phyloP scores from a whole-genome alignment of 2,113 vertebrate species.

The Proteles cristata region DNA sequence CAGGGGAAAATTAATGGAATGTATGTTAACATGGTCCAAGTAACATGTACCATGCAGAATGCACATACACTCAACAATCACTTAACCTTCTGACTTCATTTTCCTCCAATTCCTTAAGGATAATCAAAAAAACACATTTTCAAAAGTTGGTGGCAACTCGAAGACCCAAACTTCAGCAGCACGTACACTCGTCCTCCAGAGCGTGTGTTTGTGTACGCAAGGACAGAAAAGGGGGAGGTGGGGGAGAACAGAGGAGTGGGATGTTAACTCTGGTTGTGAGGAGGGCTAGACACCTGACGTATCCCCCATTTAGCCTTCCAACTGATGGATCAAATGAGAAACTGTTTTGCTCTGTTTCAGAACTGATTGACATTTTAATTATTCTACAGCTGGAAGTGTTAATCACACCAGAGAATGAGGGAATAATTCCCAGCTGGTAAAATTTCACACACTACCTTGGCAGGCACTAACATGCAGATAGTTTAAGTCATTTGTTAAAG shows the following conservation, averaged over 20 bases:
- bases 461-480: conserved; percentile 59
- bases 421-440: conserved; percentile 83
- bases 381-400: conserved; percentile 82
- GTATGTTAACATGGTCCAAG: neutral
- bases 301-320: conserved; percentile 66
- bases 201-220: neutral
- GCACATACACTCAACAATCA: neutral
- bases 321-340: conserved; percentile 75
- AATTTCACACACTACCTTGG: conserved; percentile 72
- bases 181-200: neutral
- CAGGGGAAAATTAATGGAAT: neutral
- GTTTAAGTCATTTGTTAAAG: conserved; percentile 64
- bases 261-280: neutral
- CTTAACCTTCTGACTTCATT: neutral
- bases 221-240: neutral
- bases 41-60: neutral
- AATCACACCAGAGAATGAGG: conserved; percentile 76
- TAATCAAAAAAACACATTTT: neutral
- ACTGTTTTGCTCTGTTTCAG: conserved; percentile 79
- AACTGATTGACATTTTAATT: conserved; percentile 85
- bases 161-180: neutral
- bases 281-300: conserved; percentile 44
- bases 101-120: neutral
- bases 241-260: neutral
- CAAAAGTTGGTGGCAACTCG: neutral